These are phyloP conservation scores for Cebus imitator DNA, from an alignment of 2,113 vertebrate species.

Conservation along the genomic window DNA sequence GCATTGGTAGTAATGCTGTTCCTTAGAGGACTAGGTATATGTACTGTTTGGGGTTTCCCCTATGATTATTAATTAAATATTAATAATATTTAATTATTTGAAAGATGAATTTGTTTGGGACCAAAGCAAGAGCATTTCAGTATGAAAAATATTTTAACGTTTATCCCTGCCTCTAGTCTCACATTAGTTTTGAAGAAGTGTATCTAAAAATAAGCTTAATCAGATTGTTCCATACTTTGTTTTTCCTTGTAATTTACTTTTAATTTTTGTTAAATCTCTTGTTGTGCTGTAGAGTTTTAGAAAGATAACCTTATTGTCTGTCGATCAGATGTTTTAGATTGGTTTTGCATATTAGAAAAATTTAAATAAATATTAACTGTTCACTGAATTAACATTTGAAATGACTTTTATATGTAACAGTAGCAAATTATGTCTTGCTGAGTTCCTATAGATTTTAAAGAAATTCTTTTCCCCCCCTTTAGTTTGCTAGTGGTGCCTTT, in stretches of 20 bases:
- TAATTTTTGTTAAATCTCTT: conserved; percentile 36
- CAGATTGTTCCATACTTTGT: background rate
- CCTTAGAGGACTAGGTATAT: background rate
- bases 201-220: conserved; percentile 11
- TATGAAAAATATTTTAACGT: background rate
- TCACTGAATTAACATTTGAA: conserved; percentile 38
- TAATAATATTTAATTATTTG: background rate
- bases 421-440: conserved; percentile 45
- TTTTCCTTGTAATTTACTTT: conserved; percentile 8
- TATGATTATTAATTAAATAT: too few relatives aligned
- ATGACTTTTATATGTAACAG: conserved; percentile 17
- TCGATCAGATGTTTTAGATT: background rate
- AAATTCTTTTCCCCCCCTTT: conserved; percentile 10
- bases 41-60: background rate
- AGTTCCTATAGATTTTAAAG: conserved; percentile 13
- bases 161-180: background rate
- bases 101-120: conserved; percentile 10
- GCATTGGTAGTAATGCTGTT: background rate
- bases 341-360: background rate
- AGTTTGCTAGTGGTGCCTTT: conserved; percentile 98
- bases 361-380: background rate
- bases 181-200: conserved; percentile 1
- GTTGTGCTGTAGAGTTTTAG: background rate
- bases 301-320: background rate
- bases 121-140: background rate